Evolutionary conservation across 2,888 invertebrate species (phyloP), one percentile per base, ranked within the genome.

Genomic region (Crossocerus cetratus): DNA sequence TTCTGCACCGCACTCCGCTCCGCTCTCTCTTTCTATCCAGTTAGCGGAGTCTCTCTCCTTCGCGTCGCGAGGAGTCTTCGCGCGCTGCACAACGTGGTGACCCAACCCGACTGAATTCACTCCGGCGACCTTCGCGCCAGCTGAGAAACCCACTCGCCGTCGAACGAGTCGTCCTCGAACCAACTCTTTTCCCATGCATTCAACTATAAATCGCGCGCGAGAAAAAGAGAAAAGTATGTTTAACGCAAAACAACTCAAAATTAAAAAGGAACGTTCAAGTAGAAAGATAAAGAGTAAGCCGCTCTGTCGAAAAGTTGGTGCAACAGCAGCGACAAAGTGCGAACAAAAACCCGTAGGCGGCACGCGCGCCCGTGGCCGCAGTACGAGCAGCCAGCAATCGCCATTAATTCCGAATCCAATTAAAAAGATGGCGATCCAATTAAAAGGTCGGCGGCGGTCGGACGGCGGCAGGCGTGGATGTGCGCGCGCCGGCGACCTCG

Each of bases 361-460:
- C 16, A 16, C 0, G 61, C 13, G 0, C 54, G 18, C 43, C 8
- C 45, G 65, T 61, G 44, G 54, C 56, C 56, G 65, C 60, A 70
- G 62, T 69, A 32, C 32, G 8, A 1, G 8, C 72, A 59, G 21
- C 63, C 42, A 57, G 45, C 68, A 57, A 70, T 68, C 59, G 74
- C 72, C 71, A 76, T 84, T 83, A 81, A 81, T 83, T 76, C 73
- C 68, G 66, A 74, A 74, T 74, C 78, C 83, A 84, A 84, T 84
- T 84, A 84, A 84, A 84, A 83, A 78, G 74, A 81, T 76, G 83
- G 72, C 74, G 76, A 76, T 84, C 80, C 82, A 84, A 84, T 84
- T 83, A 84, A 82, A 83, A 81, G 69, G 81, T 74, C 69, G 64
- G 65, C 42, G 60, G 55, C 67, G 56, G 58, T 22, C 13, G 58